Evolutionary conservation across 2,888 invertebrate species (phyloP).

Genomic region (Yponomeuta sedellus): DNA sequence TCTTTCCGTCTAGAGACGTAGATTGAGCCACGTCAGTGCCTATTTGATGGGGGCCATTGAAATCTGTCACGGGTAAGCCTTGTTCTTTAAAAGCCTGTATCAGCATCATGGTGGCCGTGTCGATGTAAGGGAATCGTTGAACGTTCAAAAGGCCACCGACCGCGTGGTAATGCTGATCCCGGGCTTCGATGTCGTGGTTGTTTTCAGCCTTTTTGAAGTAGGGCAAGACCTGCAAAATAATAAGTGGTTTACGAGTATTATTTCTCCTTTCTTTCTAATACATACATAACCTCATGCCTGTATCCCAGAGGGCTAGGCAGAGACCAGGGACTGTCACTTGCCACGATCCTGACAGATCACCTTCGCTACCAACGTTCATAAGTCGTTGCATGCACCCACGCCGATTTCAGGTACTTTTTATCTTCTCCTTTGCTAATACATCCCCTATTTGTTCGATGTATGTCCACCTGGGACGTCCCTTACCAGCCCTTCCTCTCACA

Average conservation of each 20-base stretch:
- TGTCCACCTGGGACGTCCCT: too few relatives aligned
- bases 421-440: too few relatives aligned
- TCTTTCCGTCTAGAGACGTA: slow-evolving; percentile 77
- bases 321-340: too few relatives aligned
- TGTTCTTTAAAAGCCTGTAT: slow-evolving; percentile 78
- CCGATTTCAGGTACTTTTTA: too few relatives aligned
- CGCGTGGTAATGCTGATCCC: slow-evolving; percentile 75
- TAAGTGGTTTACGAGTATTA: background rate
- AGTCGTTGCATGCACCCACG: too few relatives aligned
- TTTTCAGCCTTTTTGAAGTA: slow-evolving; percentile 83
- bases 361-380: too few relatives aligned
- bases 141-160: slow-evolving; percentile 79
- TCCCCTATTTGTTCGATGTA: too few relatives aligned
- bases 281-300: too few relatives aligned
- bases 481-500: too few relatives aligned
- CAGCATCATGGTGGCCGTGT: slow-evolving; percentile 73
- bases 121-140: slow-evolving; percentile 79
- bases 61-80: slow-evolving; percentile 76
- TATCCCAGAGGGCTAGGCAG: too few relatives aligned
- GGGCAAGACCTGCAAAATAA: slow-evolving; percentile 72
- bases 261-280: too few relatives aligned
- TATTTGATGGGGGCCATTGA: slow-evolving; percentile 74
- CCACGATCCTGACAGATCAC: too few relatives aligned
- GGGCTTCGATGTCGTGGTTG: slow-evolving; percentile 73
- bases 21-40: slow-evolving; percentile 79